Conservation (phyloP, 2,797 vertebrate genomes). For the Acrossocheilus fasciatus region DNA sequence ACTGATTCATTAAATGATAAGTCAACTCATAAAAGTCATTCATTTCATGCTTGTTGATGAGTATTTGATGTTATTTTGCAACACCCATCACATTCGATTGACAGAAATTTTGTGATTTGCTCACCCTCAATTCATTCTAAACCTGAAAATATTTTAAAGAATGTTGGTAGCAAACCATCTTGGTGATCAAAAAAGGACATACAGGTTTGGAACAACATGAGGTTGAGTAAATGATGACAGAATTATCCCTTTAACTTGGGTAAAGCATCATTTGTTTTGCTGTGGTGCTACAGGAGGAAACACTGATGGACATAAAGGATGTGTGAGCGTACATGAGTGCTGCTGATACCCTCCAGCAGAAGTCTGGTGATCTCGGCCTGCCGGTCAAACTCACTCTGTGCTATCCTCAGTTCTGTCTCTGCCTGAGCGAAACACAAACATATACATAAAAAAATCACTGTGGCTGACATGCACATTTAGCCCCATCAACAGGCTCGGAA, state of each 20-base stretch:
- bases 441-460: constrained; percentile 16
- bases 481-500: background rate
- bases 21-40: background rate
- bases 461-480: background rate
- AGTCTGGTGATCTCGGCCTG: constrained; percentile 90
- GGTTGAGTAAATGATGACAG: background rate
- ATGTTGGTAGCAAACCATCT: no score
- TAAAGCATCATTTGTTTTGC: background rate
- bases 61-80: background rate
- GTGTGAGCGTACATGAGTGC: constrained; percentile 86
- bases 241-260: background rate
- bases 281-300: background rate
- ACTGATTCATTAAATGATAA: background rate
- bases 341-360: constrained; percentile 88
- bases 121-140: background rate
- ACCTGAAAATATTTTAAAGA: background rate
- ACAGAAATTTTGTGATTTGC: background rate
- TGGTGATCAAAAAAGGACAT: no score
- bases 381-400: constrained; percentile 93
- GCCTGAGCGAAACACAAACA: constrained; percentile 78
- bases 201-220: background rate
- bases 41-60: background rate
- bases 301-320: background rate
- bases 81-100: background rate
- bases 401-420: constrained; percentile 92